Conservation (phyloP, 2,888 invertebrate species). For the Drosophila ustulata region DNA sequence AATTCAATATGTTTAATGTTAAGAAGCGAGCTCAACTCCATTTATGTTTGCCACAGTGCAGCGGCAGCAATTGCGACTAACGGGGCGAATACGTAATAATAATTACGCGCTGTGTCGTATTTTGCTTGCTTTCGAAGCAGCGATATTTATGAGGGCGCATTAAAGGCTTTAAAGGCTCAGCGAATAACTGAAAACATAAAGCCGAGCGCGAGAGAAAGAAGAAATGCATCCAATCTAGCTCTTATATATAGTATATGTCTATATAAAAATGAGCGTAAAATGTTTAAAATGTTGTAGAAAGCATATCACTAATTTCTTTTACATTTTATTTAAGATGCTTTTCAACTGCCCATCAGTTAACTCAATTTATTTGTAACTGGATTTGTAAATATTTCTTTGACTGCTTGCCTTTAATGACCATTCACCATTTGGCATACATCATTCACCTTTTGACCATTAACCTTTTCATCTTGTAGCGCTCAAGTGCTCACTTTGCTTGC, state of each 20-base stretch:
- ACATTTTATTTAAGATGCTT: too few relatives aligned
- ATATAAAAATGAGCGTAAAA: too few relatives aligned
- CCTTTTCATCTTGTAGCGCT: conserved; percentile 1
- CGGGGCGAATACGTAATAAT: conserved; percentile 75
- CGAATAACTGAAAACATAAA: conserved; percentile 11
- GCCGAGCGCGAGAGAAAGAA: not conserved
- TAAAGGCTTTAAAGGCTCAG: conserved; percentile 36
- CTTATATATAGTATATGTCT: too few relatives aligned
- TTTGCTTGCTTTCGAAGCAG: conserved; percentile 29
- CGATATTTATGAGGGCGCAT: conserved; percentile 63
- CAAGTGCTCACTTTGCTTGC: conserved; percentile 6
- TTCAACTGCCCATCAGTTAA: too few relatives aligned
- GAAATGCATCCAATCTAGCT: too few relatives aligned
- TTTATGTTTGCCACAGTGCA: conserved; percentile 26
- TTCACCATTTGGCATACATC: not conserved
- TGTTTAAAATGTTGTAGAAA: too few relatives aligned
- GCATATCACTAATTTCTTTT: too few relatives aligned
- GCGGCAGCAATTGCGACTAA: conserved; percentile 8
- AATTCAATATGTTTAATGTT: too few relatives aligned
- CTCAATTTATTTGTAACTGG: too few relatives aligned
- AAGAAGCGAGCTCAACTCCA: too few relatives aligned
- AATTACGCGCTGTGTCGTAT: conserved; percentile 55
- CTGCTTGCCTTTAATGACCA: not conserved
- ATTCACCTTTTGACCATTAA: not conserved
- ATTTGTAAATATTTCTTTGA: conserved; percentile 6